phyloP scores from a whole-genome alignment of 2,113 vertebrate genomes.

The Cyphomyrus plagiostoma region DNA sequence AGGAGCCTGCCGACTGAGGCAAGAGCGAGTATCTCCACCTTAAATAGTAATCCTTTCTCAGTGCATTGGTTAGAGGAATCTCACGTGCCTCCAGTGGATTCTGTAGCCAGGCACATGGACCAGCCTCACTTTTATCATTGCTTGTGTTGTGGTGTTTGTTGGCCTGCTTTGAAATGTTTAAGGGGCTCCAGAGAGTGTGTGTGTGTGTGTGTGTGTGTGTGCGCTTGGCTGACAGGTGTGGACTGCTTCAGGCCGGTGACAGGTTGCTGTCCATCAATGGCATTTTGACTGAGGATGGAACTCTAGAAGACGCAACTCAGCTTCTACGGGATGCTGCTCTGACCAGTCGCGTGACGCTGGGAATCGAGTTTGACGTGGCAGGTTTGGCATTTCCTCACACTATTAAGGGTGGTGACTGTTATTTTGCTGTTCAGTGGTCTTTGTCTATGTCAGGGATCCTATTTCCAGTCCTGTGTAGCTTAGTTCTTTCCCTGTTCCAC shows the following conservation, averaged over 20 bases:
- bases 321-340: conserved; percentile 86
- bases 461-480: too few relatives aligned
- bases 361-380: conserved; percentile 90
- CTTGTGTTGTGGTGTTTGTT: not conserved
- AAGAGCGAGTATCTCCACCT: not conserved
- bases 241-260: conserved; percentile 89
- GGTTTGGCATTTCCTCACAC: conserved; percentile 51
- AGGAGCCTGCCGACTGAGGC: not conserved
- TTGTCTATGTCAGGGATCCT: not conserved
- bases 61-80: not conserved
- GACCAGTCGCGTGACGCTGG: conserved; percentile 79
- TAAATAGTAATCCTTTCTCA: not conserved
- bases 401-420: not conserved
- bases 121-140: not conserved
- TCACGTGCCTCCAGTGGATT: not conserved
- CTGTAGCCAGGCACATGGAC: not conserved
- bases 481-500: too few relatives aligned
- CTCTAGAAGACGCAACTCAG: conserved; percentile 92
- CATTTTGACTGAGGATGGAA: conserved; percentile 86
- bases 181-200: not conserved
- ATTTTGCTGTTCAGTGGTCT: not conserved
- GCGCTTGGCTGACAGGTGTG: conserved; percentile 65
- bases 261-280: conserved; percentile 86
- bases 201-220: too few relatives aligned
- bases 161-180: not conserved